Evolutionary conservation across 1,140 invertebrate genomes (phyloP).

Genomic region (Ooceraea biroi): DNA sequence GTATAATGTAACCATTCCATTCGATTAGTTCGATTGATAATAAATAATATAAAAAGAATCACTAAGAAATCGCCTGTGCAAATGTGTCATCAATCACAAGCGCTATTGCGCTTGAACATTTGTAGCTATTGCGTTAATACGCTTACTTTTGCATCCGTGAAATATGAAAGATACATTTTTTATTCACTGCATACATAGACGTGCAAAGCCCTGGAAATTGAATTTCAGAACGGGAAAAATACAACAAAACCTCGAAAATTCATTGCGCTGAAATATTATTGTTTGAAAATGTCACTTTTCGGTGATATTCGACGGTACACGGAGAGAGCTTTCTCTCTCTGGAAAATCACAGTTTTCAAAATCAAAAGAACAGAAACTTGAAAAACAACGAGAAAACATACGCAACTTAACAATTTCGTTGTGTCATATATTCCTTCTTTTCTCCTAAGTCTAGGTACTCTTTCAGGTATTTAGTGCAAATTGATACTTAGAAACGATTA

Average conservation of each 20-base stretch:
- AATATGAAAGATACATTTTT: conserved; percentile 31
- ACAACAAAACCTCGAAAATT: conserved; percentile 34
- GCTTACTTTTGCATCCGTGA: not conserved
- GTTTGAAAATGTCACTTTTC: conserved; percentile 35
- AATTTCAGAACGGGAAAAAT: conserved; percentile 19
- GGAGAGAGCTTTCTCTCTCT: no score
- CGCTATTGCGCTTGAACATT: not conserved
- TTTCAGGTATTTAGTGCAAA: not conserved
- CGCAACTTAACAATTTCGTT: not conserved
- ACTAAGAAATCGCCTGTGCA: not conserved
- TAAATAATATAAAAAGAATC: no score
- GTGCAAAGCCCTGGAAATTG: conserved; percentile 8
- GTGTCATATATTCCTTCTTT: not conserved
- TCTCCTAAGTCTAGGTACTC: not conserved
- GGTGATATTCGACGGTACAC: conserved; percentile 1
- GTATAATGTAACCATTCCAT: not conserved
- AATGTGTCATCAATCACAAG: not conserved
- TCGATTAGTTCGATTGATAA: no score
- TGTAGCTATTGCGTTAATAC: not conserved
- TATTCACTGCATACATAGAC: conserved; percentile 22
- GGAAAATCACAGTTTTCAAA: conserved; percentile 23
- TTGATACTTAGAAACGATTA: not conserved
- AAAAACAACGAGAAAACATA: not conserved
- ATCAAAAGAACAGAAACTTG: not conserved
- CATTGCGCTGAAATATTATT: conserved; percentile 61